Evolutionary conservation across 2,888 invertebrate genomes (phyloP).

Genomic region (Platyscelio sp.): DNA sequence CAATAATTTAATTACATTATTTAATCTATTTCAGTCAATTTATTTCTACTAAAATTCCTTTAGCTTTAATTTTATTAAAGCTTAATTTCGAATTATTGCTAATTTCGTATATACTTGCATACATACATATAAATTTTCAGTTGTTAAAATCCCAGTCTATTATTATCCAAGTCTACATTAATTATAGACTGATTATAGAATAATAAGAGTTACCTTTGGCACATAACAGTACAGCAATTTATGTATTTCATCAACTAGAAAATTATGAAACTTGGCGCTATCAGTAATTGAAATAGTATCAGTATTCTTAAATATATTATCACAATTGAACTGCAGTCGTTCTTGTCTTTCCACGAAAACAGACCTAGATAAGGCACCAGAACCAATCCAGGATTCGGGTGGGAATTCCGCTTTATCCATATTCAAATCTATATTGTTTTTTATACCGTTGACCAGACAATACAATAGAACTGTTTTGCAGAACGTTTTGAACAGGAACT

Average conservation of each 20-base stretch:
- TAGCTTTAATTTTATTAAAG: no score
- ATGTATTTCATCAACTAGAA: constrained; percentile 94
- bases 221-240: constrained; percentile 96
- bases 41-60: no score
- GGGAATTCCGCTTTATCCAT: constrained; percentile 49
- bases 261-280: constrained; percentile 90
- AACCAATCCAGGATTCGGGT: constrained; percentile 79
- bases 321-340: constrained; percentile 81
- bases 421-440: constrained; percentile 52
- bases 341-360: constrained; percentile 83
- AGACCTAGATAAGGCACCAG: constrained; percentile 82
- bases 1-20: no score
- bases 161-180: no score
- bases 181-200: not conserved
- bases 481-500: constrained; percentile 49
- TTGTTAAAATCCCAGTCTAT: no score
- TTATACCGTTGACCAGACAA: constrained; percentile 26
- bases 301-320: constrained; percentile 71
- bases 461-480: constrained; percentile 37
- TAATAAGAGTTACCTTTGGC: constrained; percentile 90
- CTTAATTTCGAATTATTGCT: no score
- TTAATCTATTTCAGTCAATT: no score
- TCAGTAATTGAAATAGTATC: constrained; percentile 65
- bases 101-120: no score
- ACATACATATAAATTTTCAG: no score